phyloP scores from a whole-genome alignment of 2,888 invertebrate genomes.

The Gerosis bhagava region DNA sequence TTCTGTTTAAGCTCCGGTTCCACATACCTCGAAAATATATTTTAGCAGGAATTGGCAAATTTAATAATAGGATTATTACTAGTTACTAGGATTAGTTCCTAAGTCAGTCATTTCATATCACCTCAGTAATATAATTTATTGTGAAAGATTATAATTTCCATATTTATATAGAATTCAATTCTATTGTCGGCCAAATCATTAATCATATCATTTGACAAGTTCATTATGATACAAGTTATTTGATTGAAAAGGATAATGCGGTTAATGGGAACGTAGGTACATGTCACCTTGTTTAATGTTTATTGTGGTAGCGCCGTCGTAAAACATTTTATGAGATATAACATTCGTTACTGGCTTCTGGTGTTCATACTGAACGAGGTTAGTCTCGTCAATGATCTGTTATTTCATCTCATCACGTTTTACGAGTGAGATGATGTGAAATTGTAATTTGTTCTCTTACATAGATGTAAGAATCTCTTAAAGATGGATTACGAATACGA shows the following conservation, averaged over 20 bases:
- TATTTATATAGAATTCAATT: slow-evolving; percentile 14
- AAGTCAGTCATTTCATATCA: not conserved
- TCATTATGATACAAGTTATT: slow-evolving; percentile 30
- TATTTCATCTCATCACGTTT: no score
- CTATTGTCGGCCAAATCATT: slow-evolving; percentile 14
- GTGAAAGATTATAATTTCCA: slow-evolving; percentile 13
- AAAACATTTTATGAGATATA: slow-evolving; percentile 11
- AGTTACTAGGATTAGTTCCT: no score
- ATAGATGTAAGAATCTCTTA: no score
- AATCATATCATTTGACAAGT: slow-evolving; percentile 32
- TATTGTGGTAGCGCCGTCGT: slow-evolving; percentile 5
- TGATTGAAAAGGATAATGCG: slow-evolving; percentile 28
- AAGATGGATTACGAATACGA: no score
- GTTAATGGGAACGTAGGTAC: slow-evolving; percentile 4
- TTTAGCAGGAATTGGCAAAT: no score
- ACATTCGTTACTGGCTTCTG: slow-evolving; percentile 8
- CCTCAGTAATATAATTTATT: slow-evolving; percentile 8
- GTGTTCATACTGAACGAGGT: no score
- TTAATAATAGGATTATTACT: no score
- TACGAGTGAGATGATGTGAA: no score
- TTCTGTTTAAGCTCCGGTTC: no score
- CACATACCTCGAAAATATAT: no score
- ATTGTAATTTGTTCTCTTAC: no score
- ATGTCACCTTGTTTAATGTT: slow-evolving; percentile 9
- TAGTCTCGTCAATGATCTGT: no score